Evolutionary conservation across 2,888 invertebrate genomes (phyloP).

Genomic region (Crepidodera aurea): DNA sequence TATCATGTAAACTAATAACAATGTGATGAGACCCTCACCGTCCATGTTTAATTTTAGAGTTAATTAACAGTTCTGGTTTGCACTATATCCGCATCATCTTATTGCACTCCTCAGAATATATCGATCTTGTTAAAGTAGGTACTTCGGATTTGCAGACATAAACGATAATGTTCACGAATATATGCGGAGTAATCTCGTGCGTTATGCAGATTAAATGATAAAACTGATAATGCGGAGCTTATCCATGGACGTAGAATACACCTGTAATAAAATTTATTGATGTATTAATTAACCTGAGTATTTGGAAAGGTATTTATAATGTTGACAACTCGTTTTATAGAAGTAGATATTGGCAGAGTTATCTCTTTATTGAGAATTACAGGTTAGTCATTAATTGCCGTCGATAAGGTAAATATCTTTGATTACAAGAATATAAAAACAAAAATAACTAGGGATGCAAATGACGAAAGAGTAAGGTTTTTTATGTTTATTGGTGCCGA

Average conservation of each 20-base stretch:
- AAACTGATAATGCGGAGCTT: neutral
- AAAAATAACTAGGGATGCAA: too few relatives aligned
- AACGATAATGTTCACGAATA: neutral
- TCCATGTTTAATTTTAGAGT: slow-evolving; percentile 20
- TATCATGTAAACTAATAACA: slow-evolving; percentile 16
- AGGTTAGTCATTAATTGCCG: too few relatives aligned
- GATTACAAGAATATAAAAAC: too few relatives aligned
- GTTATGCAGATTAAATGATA: neutral
- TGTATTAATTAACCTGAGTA: neutral
- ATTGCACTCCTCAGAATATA: slow-evolving; percentile 5
- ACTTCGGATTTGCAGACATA: neutral
- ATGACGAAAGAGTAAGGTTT: too few relatives aligned
- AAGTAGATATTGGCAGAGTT: too few relatives aligned
- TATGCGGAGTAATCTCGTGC: neutral
- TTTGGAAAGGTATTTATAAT: neutral
- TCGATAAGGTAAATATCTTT: too few relatives aligned
- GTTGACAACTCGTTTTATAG: neutral
- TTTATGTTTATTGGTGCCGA: too few relatives aligned
- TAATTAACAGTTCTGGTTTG: slow-evolving; percentile 6
- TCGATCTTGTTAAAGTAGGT: neutral
- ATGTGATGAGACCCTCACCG: slow-evolving; percentile 1
- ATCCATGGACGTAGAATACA: neutral
- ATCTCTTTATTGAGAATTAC: too few relatives aligned
- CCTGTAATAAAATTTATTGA: slow-evolving; percentile 3
- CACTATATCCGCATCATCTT: slow-evolving; percentile 3